Percentiles rank a stretch among this genome's conserved stretches.
phyloP scores from a whole-genome alignment of 2,113 vertebrate genomes.

The Cisticola juncidis region DNA sequence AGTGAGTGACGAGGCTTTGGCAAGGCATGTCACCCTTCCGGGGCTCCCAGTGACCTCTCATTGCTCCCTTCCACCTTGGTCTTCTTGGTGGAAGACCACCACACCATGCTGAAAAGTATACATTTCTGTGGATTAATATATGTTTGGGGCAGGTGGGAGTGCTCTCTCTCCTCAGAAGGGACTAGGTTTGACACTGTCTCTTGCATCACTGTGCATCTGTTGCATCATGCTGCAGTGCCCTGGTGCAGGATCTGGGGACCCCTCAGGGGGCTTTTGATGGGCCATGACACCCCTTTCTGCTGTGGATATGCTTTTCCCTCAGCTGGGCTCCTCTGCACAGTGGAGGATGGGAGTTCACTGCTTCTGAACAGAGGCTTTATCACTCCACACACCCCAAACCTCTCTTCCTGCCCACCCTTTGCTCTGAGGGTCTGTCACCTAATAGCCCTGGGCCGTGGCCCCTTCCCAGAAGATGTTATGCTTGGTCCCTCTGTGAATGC shows the following conservation, averaged over 20 bases:
- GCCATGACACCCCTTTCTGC: background rate
- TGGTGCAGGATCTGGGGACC: background rate
- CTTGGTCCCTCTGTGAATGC: background rate
- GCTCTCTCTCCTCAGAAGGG: background rate
- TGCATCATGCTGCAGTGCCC: background rate
- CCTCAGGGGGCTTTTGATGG: background rate
- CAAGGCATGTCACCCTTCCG: background rate
- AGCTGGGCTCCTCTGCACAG: background rate
- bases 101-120: fast-evolving
- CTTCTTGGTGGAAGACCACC: background rate
- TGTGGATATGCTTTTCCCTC: background rate
- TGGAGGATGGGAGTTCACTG: background rate
- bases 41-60: fast-evolving
- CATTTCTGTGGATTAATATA: background rate
- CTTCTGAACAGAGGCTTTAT: background rate
- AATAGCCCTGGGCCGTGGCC: background rate
- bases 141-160: background rate
- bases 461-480: background rate
- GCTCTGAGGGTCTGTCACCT: background rate
- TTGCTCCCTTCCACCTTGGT: background rate
- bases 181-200: background rate
- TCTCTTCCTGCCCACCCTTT: background rate
- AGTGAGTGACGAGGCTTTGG: background rate
- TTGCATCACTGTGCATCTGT: background rate
- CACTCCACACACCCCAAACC: background rate